Conservation (phyloP, 2,797 vertebrate species). For the Rhadinocentrus ornatus region DNA sequence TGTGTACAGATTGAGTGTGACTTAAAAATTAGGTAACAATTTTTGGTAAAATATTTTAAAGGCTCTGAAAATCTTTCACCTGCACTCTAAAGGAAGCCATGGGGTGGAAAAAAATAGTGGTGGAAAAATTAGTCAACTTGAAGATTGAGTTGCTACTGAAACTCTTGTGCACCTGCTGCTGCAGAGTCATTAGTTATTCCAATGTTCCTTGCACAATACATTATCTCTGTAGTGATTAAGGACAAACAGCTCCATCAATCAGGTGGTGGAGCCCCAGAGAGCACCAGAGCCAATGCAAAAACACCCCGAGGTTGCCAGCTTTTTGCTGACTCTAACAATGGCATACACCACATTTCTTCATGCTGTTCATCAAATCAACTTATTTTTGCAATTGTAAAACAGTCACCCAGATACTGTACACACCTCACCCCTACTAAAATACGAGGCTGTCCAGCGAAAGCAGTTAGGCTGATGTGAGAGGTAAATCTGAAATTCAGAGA, state of each 20-base stretch:
- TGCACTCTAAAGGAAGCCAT: slow-evolving; percentile 2
- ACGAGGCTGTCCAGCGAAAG: slow-evolving; percentile 15
- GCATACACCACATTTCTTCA: slow-evolving; percentile 26
- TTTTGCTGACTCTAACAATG: slow-evolving; percentile 46
- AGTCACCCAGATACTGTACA: slow-evolving; percentile 17
- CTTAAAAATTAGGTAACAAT: too few relatives aligned
- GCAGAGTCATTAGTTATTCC: slow-evolving; percentile 40
- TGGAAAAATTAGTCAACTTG: slow-evolving; percentile 30
- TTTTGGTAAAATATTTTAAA: background rate
- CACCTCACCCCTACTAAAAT: slow-evolving; percentile 8
- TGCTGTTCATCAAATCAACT: slow-evolving; percentile 21
- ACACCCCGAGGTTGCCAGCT: slow-evolving; percentile 49
- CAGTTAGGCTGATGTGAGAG: slow-evolving; percentile 13
- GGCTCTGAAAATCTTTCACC: background rate
- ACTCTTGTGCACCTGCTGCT: slow-evolving; percentile 45
- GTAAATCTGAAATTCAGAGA: slow-evolving; percentile 5
- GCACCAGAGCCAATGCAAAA: slow-evolving; percentile 55
- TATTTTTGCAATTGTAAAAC: slow-evolving; percentile 22
- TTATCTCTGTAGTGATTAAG: slow-evolving; percentile 63
- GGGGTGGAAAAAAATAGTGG: slow-evolving; percentile 7
- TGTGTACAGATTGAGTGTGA: background rate
- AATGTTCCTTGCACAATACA: slow-evolving; percentile 41
- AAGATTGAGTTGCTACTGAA: slow-evolving; percentile 33
- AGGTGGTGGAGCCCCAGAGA: slow-evolving; percentile 58
- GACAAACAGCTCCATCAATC: slow-evolving; percentile 67